Conservation (phyloP, 2,888 invertebrate species). For the Aspidiotus destructor region DNA sequence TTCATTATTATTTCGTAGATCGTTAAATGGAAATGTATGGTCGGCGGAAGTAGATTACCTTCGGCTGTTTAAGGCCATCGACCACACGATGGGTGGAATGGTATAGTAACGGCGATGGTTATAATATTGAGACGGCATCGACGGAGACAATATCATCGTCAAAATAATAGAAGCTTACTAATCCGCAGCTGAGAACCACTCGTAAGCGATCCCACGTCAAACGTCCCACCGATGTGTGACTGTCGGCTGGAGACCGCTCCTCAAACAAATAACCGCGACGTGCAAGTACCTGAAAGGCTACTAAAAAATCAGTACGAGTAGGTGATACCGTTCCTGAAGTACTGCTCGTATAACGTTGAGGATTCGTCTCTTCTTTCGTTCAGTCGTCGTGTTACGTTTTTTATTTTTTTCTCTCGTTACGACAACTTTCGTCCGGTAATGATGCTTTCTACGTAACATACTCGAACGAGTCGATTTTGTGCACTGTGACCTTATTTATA, state of each 20-base stretch:
- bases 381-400: slow-evolving; percentile 2
- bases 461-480: not conserved
- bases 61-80: slow-evolving; percentile 4
- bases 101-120: slow-evolving; percentile 1
- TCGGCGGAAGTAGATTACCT: slow-evolving; percentile 4
- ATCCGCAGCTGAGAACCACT: not conserved
- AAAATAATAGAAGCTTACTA: not conserved
- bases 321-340: slow-evolving; percentile 29
- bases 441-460: slow-evolving; percentile 16
- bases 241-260: not conserved
- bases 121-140: not conserved
- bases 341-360: slow-evolving; percentile 15
- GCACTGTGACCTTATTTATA: too few species aligned
- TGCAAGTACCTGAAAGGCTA: slow-evolving; percentile 29
- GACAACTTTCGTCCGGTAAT: slow-evolving; percentile 5
- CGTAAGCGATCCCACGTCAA: slow-evolving; percentile 1
- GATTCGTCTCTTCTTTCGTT: slow-evolving; percentile 21
- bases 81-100: not conserved
- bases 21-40: not conserved
- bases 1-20: not conserved
- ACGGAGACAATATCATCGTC: not conserved
- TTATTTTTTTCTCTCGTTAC: not conserved
- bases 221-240: slow-evolving; percentile 4
- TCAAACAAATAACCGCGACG: slow-evolving; percentile 5
- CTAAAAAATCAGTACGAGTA: slow-evolving; percentile 11